phyloP scores from a whole-genome alignment of 2,888 invertebrate species.

The Cosmia pyralina region DNA sequence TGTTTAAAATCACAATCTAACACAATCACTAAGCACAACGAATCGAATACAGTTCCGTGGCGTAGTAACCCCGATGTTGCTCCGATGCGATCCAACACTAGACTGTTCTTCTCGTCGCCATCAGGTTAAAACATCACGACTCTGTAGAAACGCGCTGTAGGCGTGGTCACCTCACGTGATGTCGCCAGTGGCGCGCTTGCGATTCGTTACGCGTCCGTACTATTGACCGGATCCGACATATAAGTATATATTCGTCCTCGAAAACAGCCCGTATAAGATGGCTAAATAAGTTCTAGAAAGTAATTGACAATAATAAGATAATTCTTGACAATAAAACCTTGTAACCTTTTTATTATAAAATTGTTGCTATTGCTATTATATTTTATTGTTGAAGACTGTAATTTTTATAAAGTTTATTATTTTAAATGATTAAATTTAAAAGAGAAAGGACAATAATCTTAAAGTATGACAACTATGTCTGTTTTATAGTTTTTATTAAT shows the following conservation, averaged over 20 bases:
- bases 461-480: conserved; percentile 6
- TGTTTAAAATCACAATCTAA: too few relatives aligned
- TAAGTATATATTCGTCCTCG: conserved; percentile 29
- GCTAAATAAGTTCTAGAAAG: conserved; percentile 36
- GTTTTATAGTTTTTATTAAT: conserved; percentile 40
- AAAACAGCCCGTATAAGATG: conserved; percentile 45
- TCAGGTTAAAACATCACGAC: too few relatives aligned
- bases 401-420: conserved; percentile 47
- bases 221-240: too few relatives aligned
- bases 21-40: too few relatives aligned
- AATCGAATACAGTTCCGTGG: too few relatives aligned
- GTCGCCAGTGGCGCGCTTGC: too few relatives aligned
- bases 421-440: conserved; percentile 3
- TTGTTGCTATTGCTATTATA: conserved; percentile 51
- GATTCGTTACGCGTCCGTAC: too few relatives aligned
- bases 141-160: too few relatives aligned
- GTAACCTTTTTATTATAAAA: conserved; percentile 36
- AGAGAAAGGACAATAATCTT: conserved; percentile 40
- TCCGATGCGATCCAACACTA: too few relatives aligned
- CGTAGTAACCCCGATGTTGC: too few relatives aligned
- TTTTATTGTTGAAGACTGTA: conserved; percentile 57
- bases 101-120: too few relatives aligned
- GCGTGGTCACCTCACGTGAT: too few relatives aligned
- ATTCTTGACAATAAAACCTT: conserved; percentile 50
- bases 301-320: conserved; percentile 57